Conservation (phyloP, 2,888 invertebrate species). For the Gasteruption jaculator region DNA sequence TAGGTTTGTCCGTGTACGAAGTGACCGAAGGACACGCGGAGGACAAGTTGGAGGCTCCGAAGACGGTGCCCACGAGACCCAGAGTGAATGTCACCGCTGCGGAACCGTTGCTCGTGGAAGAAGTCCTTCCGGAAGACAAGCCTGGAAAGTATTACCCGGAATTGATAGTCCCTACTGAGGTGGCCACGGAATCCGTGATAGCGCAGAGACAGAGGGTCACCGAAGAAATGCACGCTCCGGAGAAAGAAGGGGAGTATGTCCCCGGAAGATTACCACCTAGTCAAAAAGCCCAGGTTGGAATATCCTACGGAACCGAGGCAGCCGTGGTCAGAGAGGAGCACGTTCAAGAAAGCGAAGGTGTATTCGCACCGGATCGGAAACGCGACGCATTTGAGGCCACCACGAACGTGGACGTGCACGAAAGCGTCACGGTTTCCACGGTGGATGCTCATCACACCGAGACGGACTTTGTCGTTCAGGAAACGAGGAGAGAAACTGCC, state of each 20-base stretch:
- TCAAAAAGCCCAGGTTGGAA: slow-evolving; percentile 59
- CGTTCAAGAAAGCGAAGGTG: slow-evolving; percentile 64
- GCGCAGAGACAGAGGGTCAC: slow-evolving; percentile 65
- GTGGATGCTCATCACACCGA: slow-evolving; percentile 66
- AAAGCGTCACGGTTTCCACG: slow-evolving; percentile 58
- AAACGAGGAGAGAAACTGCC: slow-evolving; percentile 56
- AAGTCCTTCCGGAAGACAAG: slow-evolving; percentile 66
- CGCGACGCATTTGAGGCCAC: slow-evolving; percentile 36
- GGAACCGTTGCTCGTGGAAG: slow-evolving; percentile 64
- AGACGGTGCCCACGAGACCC: slow-evolving; percentile 56
- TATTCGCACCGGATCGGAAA: slow-evolving; percentile 48
- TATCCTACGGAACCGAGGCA: slow-evolving; percentile 60
- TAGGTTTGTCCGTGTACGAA: slow-evolving; percentile 65
- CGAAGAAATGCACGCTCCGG: slow-evolving; percentile 63
- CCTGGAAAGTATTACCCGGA: slow-evolving; percentile 77
- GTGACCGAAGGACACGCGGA: slow-evolving; percentile 61
- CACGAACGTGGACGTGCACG: slow-evolving; percentile 43
- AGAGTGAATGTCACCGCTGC: slow-evolving; percentile 61
- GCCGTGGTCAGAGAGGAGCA: slow-evolving; percentile 57
- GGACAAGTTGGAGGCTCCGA: slow-evolving; percentile 54
- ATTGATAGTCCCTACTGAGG: slow-evolving; percentile 74
- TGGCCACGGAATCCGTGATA: slow-evolving; percentile 63
- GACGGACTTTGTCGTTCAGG: slow-evolving; percentile 55
- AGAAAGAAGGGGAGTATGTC: slow-evolving; percentile 63
- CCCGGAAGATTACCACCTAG: slow-evolving; percentile 58